Base-by-base conservation (phyloP, 2,888 invertebrate species). In the Ctenicera cuprea region DNA sequence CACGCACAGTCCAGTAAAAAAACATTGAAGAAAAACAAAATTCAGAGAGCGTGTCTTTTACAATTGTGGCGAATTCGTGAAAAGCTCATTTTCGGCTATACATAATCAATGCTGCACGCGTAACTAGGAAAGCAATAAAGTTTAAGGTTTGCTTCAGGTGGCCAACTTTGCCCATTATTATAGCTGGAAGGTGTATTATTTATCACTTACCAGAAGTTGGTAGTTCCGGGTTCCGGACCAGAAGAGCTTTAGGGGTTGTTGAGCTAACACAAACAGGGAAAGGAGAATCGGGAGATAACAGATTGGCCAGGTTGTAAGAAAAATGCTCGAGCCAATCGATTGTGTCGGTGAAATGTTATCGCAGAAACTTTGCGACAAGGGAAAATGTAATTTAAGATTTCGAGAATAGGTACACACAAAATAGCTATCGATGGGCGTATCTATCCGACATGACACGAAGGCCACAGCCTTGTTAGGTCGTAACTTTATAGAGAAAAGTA, bases 281-380 rank as follows among this genome's bases (percentile, higher is more conserved):
- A 62, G 22, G 26, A 43, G 26, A 43, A 62, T 62, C 43, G 62
- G 43, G 43, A 62, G 62, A 62, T 62, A 62, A 62, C 62, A 62
- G 43, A 43, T 62, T 43, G 62, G 41, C 41, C 41, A 41, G 41
- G 41, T 41, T 41, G 14, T 41, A 41, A 41, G 41, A 41, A 41
- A 41, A 41, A 41, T 41, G 41, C 14, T 41, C 14, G 14, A 41
- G 12, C 41, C 41, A 41, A 41, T 41, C 41, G 41, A 41, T 41
- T 41, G 41, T 41, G 14, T 41, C n/a, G 41, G 41, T 41, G 41
- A n/a, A 41, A 41, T 41, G 41, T 41, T 41, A 14, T 41, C 14
- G n/a, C n/a, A 41, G 41, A 41, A 41, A 41, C 3, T 14, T 14
- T 41, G n/a, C n/a, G 41, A 41, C 41, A 41, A 14, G 12, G 14